A percentile compares a stretch with the other conserved stretches of the same genome.
Conservation (phyloP, 2,888 invertebrate species). For the Parnassius smintheus region DNA sequence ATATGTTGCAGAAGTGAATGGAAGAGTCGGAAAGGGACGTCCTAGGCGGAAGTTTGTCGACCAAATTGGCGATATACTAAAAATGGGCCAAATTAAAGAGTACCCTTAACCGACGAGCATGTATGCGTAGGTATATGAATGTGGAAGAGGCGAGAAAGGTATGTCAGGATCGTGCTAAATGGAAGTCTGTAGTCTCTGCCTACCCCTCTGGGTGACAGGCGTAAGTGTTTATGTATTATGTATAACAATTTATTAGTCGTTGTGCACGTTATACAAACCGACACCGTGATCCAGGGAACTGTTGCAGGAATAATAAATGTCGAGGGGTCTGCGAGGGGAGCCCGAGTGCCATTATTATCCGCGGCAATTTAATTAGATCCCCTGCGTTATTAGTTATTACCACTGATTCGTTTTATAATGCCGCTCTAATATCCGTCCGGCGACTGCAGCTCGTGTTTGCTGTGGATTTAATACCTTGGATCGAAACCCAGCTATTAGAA, state of each 20-base stretch:
- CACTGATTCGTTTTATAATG: slow-evolving; percentile 77
- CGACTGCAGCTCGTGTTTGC: slow-evolving; percentile 46
- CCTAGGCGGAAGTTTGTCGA: no score
- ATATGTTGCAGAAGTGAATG: no score
- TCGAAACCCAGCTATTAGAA: slow-evolving; percentile 49
- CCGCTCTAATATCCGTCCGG: slow-evolving; percentile 61
- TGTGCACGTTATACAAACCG: slow-evolving; percentile 31
- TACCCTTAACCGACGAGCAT: no score
- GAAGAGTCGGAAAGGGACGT: no score
- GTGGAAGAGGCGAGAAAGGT: no score
- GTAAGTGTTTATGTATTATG: no score
- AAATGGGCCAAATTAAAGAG: no score
- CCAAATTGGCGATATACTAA: no score
- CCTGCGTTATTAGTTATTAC: slow-evolving; percentile 77
- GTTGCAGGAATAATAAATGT: slow-evolving; percentile 74
- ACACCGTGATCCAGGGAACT: slow-evolving; percentile 50
- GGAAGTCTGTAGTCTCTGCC: no score
- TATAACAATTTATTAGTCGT: slow-evolving; percentile 22
- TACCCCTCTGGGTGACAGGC: no score
- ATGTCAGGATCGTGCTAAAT: no score
- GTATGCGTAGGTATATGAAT: no score
- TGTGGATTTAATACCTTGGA: slow-evolving; percentile 46
- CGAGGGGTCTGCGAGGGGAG: slow-evolving; percentile 72
- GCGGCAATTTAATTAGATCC: slow-evolving; percentile 80
- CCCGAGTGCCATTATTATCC: slow-evolving; percentile 75